These are phyloP conservation scores for Calcarius lapponicus DNA, from an alignment of 2,797 vertebrate species.

Conservation along the genomic window DNA sequence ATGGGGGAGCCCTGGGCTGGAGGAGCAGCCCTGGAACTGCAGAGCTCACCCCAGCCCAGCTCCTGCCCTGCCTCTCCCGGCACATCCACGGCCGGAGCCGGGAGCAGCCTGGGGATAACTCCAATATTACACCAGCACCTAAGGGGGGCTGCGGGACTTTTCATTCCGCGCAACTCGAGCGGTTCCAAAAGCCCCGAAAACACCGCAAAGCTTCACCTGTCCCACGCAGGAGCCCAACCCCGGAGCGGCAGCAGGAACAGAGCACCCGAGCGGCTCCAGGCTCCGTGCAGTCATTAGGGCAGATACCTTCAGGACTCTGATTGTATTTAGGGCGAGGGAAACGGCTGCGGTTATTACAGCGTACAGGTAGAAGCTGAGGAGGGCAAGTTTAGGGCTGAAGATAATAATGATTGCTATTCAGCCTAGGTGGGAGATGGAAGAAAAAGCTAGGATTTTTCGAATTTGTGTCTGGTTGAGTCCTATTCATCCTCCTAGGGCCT, in stretches of 20 bases:
- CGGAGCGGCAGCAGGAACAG: rapidly evolving
- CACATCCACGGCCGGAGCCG: rapidly evolving
- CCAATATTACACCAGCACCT: too few species aligned
- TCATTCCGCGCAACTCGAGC: rapidly evolving
- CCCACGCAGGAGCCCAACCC: not conserved
- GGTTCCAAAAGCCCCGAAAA: not conserved
- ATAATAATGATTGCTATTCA: too few species aligned
- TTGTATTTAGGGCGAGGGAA: too few species aligned
- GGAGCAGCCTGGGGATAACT: not conserved
- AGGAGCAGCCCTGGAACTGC: not conserved
- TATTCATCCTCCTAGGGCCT: not conserved
- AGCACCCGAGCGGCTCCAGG: not conserved
- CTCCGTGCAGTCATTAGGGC: too few species aligned
- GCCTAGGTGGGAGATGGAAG: too few species aligned
- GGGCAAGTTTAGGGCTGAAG: too few species aligned
- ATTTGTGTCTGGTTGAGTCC: too few species aligned
- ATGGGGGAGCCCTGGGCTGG: rapidly evolving
- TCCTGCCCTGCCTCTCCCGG: rapidly evolving
- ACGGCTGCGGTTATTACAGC: too few species aligned
- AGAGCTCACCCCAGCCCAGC: not conserved
- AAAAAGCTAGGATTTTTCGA: too few species aligned
- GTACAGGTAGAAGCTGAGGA: too few species aligned
- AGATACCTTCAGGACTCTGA: too few species aligned
- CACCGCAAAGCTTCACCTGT: not conserved
- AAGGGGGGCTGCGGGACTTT: rapidly evolving